Evolutionary conservation across 1,140 invertebrate genomes (phyloP), one percentile per base, ranked within the genome.

Genomic region (Diploscapter pachys): DNA sequence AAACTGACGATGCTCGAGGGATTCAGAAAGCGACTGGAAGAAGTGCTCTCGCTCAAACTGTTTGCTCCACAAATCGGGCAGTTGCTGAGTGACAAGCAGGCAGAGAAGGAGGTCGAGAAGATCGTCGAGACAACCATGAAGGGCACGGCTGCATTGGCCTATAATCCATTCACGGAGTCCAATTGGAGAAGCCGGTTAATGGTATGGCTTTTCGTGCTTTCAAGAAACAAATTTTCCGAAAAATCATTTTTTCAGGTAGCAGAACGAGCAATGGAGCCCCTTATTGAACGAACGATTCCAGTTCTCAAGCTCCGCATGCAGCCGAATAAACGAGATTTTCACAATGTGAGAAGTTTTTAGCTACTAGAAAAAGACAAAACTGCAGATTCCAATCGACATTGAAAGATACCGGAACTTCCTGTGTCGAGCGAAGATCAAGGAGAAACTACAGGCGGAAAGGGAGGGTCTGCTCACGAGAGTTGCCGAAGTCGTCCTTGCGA

Each of bases 271-370:
- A 86, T 97, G 71, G 89, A 90, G 67, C 92, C 92, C 1, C 91
- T 92, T 9, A 93, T 96, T 85, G 90, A 93, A 78, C 90, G 91
- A 82, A 91, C 95, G 4, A 92, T 92, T 5, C 89, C 90, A 13
- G 94, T 94, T 85, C 85, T 97, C 0, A 91, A 92, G 83, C 88
- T 89, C 0, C 91, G 92, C 85, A 88, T 96, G n/a, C 89, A 90
- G 62, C 90, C 90, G 59, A 89, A 90, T 69, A 88, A 91, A 83
- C 89, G 90, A 78, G 89, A 92, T 87, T 89, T 91, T 76, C 88
- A 92, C 81, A 90, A 91, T 86, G 89, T 90, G 74, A 31, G 31
- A 31, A 31, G 31, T 31, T 31, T 31, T 31, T 31, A 49, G 59
- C 51, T 53, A 55, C 66, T 5, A 68, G 5, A 9, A 72, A 54